Evolutionary conservation across 2,888 invertebrate species (phyloP), one percentile per base, ranked within the genome.

Genomic region (Antheraea yamamai): DNA sequence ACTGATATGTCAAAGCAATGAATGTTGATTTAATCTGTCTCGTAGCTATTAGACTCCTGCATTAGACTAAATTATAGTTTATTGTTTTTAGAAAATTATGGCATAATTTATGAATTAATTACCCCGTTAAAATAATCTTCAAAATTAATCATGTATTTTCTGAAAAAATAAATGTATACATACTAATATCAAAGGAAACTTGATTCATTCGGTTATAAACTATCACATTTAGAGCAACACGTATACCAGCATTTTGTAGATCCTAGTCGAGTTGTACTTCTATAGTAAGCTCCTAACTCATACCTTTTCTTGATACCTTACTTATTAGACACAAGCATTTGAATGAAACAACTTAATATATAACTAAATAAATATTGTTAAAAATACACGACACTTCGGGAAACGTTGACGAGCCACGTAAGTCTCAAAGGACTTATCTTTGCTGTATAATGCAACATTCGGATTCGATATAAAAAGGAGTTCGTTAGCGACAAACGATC

Each of bases 401-500:
- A 61, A 61, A 61, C 12, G 61, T 12, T 23, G 12, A 2, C 23
- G 23, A 61, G 10, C 8, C 1, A 6, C 58, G 39, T 35, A 68
- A 39, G 3, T 12, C 35, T 10, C 70, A 39, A 70, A 70, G 70
- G 70, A n/a, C 12, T 39, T 8, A 26, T 68, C 16, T 68, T 30
- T 30, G 20, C 70, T 39, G n/a, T 70, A 70, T 70, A 70, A 70
- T 70, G 39, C 70, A 70, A 70, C 70, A 66, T 66, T 30, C 64
- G 64, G 39, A 70, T 35, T 39, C n/a, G 35, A 20, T 70, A 70
- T 70, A 70, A 70, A 75, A 72, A 74, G 55, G 47, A 70, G 73
- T 76, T 76, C 73, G 73, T 76, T 76, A 75, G 70, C 73, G 51
- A 64, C 30, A 58, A 39, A 70, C 70, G 70, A 39, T 39, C 70